These are phyloP conservation scores for Globodera rostochiensis DNA, from an alignment of 1,140 invertebrate species.

Conservation along the genomic window DNA sequence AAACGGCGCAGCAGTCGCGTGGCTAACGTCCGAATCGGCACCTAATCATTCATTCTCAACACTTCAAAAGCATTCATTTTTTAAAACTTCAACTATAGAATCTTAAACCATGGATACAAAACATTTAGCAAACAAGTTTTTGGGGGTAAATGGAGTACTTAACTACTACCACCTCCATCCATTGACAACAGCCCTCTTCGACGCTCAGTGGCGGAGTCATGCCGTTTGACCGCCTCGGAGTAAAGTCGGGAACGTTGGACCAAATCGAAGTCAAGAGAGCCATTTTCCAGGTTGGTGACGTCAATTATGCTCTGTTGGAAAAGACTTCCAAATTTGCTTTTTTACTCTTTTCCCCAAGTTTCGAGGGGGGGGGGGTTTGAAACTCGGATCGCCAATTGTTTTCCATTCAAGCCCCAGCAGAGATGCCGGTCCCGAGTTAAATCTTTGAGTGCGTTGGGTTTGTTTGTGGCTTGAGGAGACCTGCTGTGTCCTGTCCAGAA, in stretches of 20 bases:
- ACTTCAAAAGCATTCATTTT: too few relatives aligned
- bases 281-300: slow-evolving; percentile 35
- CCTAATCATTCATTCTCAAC: neutral
- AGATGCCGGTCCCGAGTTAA: too few relatives aligned
- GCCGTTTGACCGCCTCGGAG: slow-evolving; percentile 28
- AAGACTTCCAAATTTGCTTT: neutral
- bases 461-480: too few relatives aligned
- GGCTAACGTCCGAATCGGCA: slow-evolving; percentile 1
- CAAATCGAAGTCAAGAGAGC: slow-evolving; percentile 32
- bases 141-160: too few relatives aligned
- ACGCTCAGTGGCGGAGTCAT: slow-evolving; percentile 25
- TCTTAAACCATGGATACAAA: too few relatives aligned
- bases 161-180: neutral
- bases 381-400: neutral
- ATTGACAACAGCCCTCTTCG: neutral
- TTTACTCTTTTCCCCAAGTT: too few relatives aligned
- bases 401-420: neutral
- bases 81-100: too few relatives aligned
- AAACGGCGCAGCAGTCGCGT: neutral
- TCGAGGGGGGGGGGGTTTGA: neutral
- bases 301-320: slow-evolving; percentile 35
- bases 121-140: too few relatives aligned
- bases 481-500: slow-evolving; percentile 38
- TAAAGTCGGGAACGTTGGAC: slow-evolving; percentile 32
- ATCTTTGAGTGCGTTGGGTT: too few relatives aligned